Percentiles rank a stretch among this genome's conserved stretches.
Conservation (phyloP, 2,797 vertebrate genomes). For the Oreochromis grahami region DNA sequence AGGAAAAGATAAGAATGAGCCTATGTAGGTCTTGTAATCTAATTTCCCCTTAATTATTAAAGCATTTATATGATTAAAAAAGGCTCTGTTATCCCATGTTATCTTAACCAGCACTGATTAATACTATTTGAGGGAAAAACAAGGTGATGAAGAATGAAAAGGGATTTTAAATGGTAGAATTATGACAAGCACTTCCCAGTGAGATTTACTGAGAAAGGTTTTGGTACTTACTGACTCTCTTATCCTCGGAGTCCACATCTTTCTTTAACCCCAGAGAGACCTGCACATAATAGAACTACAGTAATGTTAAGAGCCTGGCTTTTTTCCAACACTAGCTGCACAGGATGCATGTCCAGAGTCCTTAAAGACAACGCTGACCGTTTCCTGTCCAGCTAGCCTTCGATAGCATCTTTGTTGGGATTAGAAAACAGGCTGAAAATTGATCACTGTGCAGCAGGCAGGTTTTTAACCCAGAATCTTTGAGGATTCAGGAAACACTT, state of each 20-base stretch:
- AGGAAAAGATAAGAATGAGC: neutral
- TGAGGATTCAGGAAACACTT: neutral
- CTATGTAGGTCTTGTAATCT: neutral
- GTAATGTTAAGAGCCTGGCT: neutral
- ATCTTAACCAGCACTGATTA: neutral
- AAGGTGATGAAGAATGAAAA: neutral
- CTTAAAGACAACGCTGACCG: neutral
- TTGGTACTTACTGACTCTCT: neutral
- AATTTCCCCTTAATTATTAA: neutral
- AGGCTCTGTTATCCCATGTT: neutral
- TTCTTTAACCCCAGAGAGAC: neutral
- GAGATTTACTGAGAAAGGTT: neutral
- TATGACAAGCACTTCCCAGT: neutral
- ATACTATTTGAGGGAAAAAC: neutral
- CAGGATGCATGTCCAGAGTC: too few relatives aligned
- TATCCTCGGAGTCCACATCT: fast-evolving
- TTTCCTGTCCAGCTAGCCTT: neutral
- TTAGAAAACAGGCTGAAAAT: neutral
- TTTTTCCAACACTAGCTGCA: fast-evolving
- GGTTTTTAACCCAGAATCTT: neutral
- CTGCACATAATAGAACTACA: neutral
- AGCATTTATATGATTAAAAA: neutral
- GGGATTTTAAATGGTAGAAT: neutral
- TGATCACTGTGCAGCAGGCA: neutral
- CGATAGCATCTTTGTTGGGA: neutral